These are phyloP conservation scores for Metallyticus violacea DNA, from an alignment of 2,888 invertebrate genomes.

Conservation along the genomic window DNA sequence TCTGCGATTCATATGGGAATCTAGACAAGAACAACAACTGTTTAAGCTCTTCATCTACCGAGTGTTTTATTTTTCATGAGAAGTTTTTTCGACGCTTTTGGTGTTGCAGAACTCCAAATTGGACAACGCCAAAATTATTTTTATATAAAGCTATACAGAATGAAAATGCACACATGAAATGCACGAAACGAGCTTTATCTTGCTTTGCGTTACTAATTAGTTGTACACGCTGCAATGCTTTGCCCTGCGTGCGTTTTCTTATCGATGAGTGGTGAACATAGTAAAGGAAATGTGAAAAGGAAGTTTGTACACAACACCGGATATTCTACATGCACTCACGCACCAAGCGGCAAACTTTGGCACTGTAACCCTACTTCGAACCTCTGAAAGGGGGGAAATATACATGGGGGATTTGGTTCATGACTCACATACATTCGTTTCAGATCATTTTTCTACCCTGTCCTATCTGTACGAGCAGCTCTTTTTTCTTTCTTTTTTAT, in stretches of 20 bases:
- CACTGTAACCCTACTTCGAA: neutral
- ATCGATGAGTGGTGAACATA: neutral
- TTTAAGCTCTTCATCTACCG: no score
- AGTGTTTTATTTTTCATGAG: no score
- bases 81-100: no score
- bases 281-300: neutral
- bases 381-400: neutral
- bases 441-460: neutral
- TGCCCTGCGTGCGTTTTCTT: neutral
- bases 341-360: neutral
- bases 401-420: neutral
- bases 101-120: no score
- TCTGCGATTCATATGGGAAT: no score
- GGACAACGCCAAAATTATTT: no score
- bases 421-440: constrained; percentile 3
- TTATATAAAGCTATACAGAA: no score
- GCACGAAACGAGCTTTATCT: neutral
- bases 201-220: neutral
- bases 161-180: no score
- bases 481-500: constrained; percentile 12
- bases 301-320: neutral
- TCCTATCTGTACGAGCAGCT: constrained; percentile 3
- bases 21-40: no score
- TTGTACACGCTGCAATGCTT: neutral
- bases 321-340: neutral